phyloP scores from a whole-genome alignment of 2,797 vertebrate species.

The Lycodopsis pacificus region DNA sequence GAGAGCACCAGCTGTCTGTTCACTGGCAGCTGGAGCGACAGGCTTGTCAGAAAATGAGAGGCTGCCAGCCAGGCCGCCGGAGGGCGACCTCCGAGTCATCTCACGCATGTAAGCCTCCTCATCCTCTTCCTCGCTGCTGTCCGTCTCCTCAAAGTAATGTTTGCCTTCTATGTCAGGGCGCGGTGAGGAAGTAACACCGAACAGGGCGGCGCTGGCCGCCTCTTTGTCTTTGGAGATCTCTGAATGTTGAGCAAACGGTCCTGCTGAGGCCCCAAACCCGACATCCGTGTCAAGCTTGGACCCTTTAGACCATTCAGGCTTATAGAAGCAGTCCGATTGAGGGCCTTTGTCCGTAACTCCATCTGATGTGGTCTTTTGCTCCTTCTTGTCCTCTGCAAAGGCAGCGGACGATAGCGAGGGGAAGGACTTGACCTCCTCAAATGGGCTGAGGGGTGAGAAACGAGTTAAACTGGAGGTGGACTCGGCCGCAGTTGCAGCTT shows the following conservation, averaged over 20 bases:
- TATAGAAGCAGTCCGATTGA: conserved; percentile 85
- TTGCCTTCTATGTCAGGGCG: conserved; percentile 83
- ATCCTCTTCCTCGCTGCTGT: conserved; percentile 87
- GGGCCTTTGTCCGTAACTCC: conserved; percentile 81
- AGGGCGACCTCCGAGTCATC: conserved; percentile 75
- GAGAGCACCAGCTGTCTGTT: conserved; percentile 59
- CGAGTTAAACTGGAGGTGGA: conserved; percentile 84
- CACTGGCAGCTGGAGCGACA: conserved; percentile 43
- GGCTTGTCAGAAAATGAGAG: conserved; percentile 75
- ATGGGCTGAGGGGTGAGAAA: conserved; percentile 86
- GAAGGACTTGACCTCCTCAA: conserved; percentile 83
- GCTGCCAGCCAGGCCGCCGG: conserved; percentile 38
- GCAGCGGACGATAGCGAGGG: conserved; percentile 75
- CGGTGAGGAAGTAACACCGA: conserved; percentile 86
- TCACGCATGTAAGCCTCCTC: conserved; percentile 84
- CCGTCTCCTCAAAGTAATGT: conserved; percentile 86
- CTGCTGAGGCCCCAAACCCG: conserved; percentile 68
- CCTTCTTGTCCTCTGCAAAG: conserved; percentile 77
- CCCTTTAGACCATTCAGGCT: conserved; percentile 79
- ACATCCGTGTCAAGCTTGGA: conserved; percentile 67
- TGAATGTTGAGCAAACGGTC: conserved; percentile 73
- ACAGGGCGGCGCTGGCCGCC: conserved; percentile 82
- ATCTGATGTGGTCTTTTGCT: conserved; percentile 54
- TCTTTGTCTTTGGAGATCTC: conserved; percentile 79
- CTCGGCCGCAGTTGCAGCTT: conserved; percentile 76